These are phyloP conservation scores for Mus spicilegus DNA, from an alignment of 2,113 vertebrate genomes.

Conservation along the genomic window DNA sequence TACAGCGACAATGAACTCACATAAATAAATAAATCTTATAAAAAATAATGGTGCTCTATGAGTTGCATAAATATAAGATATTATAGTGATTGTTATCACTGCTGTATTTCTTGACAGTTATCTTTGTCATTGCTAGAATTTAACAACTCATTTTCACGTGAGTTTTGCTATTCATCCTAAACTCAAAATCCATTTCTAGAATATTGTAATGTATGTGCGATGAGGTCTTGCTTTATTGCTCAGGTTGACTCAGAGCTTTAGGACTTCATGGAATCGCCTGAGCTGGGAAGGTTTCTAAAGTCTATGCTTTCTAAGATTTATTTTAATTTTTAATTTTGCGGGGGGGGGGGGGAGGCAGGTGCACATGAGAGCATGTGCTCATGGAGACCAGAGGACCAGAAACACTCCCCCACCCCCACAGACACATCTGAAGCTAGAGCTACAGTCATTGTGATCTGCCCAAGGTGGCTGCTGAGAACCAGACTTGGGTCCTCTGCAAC, in stretches of 20 bases:
- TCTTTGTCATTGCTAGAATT: constrained; percentile 9
- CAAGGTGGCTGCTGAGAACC: neutral
- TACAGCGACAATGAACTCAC: too few relatives aligned
- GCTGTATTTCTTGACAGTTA: neutral
- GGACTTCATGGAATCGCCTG: neutral
- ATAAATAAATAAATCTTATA: neutral
- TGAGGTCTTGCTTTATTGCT: neutral
- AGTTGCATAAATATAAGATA: neutral
- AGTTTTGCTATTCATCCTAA: neutral
- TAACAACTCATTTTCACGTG: constrained; percentile 9
- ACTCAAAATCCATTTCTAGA: constrained; percentile 21
- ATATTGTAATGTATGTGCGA: neutral
- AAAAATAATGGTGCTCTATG: neutral
- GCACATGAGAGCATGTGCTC: neutral
- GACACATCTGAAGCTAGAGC: neutral
- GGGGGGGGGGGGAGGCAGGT: neutral
- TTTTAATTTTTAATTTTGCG: neutral
- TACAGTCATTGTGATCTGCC: neutral
- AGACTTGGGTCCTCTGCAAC: neutral
- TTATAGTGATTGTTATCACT: neutral
- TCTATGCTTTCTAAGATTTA: neutral
- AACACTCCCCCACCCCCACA: neutral
- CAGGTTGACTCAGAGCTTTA: neutral
- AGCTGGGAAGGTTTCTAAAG: neutral
- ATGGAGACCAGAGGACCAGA: neutral